These are phyloP conservation scores for Dicyrtoma fusca DNA, from an alignment of 2,888 invertebrate genomes.

Conservation along the genomic window DNA sequence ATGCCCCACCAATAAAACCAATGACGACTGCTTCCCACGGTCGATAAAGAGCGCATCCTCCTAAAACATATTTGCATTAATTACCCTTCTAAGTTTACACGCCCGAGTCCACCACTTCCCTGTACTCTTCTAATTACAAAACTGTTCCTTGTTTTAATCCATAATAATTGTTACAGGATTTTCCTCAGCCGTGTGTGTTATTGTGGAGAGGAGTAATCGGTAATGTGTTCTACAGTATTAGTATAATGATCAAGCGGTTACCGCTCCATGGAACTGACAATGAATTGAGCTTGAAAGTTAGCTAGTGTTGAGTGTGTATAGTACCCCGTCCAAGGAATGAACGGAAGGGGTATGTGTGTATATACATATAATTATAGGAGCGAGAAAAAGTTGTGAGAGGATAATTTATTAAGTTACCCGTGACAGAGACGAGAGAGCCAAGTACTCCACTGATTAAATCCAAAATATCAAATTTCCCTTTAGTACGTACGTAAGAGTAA, in stretches of 20 bases:
- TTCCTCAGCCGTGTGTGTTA: neutral
- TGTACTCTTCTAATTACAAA: too few relatives aligned
- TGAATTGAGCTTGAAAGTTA: too few relatives aligned
- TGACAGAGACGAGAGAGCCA: constrained; percentile 83
- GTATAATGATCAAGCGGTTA: too few relatives aligned
- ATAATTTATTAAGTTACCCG: constrained; percentile 64
- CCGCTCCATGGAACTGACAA: too few relatives aligned
- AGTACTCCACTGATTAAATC: constrained; percentile 86
- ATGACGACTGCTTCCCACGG: constrained; percentile 87
- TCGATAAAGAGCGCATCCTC: constrained; percentile 81
- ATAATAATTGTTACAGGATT: too few relatives aligned
- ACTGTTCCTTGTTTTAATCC: too few relatives aligned
- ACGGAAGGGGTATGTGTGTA: neutral
- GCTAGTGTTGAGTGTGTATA: too few relatives aligned
- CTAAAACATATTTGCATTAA: constrained; percentile 60
- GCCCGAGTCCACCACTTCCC: too few relatives aligned
- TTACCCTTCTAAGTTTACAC: neutral
- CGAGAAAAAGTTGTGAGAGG: neutral
- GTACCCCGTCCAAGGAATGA: too few relatives aligned
- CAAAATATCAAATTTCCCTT: constrained; percentile 76
- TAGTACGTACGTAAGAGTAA: constrained; percentile 69
- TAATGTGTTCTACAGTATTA: too few relatives aligned
- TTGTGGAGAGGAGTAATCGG: neutral
- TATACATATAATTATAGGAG: neutral
- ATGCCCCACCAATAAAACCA: constrained; percentile 75